Percentiles rank a stretch among this genome's conserved stretches.
phyloP scores from a whole-genome alignment of 2,888 invertebrate genomes.

The Dichetophora obliterata region DNA sequence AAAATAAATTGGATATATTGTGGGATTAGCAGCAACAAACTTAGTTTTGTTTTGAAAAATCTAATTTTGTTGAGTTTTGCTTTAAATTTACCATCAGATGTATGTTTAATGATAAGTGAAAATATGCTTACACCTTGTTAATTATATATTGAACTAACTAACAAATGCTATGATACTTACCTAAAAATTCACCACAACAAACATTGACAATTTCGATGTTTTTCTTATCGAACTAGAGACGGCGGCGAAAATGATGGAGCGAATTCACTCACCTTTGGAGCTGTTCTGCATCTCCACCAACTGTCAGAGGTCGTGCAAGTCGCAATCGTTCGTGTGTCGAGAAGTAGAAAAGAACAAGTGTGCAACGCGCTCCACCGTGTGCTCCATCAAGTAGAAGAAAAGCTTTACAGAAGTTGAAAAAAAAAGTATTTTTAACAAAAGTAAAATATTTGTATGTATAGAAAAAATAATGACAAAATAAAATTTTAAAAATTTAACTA shows the following conservation, averaged over 20 bases:
- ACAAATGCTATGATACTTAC: not conserved
- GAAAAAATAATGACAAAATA: not conserved
- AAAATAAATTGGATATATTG: too few species aligned
- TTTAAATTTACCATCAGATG: too few species aligned
- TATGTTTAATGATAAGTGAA: too few species aligned
- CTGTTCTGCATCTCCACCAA: conserved; percentile 20
- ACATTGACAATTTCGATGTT: not conserved
- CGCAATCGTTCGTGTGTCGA: conserved; percentile 31
- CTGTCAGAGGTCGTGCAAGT: conserved; percentile 28
- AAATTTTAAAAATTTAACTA: not conserved
- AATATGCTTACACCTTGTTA: too few species aligned
- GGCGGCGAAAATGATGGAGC: not conserved
- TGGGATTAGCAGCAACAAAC: too few species aligned
- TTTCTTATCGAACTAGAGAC: not conserved
- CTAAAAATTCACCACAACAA: not conserved
- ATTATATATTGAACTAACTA: too few species aligned
- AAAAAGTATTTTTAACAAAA: not conserved
- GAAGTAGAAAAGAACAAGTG: conserved; percentile 33
- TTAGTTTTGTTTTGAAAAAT: too few species aligned
- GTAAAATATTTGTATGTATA: not conserved
- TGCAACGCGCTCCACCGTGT: conserved; percentile 34
- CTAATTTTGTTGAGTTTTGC: too few species aligned
- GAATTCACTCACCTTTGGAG: conserved; percentile 19
- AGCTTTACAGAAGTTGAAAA: conserved; percentile 8
- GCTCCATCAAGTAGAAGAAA: conserved; percentile 13